Evolutionary conservation across 2,113 vertebrate genomes (phyloP), one percentile per base, ranked within the genome.

Genomic region (Sapajus apella): DNA sequence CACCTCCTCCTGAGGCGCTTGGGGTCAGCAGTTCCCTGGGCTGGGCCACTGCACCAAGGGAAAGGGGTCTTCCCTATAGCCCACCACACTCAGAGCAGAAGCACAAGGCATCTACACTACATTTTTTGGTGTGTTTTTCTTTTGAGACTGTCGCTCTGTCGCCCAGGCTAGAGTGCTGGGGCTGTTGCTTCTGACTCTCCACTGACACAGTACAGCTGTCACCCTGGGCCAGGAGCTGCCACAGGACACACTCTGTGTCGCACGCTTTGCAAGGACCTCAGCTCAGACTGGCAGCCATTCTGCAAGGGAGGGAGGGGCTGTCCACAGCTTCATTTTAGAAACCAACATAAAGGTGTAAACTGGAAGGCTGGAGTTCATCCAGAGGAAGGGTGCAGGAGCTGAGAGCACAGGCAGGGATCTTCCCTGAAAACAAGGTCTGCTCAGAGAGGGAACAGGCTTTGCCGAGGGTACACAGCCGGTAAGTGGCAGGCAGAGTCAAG

Each of bases 331-430:
- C 1, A 0, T 21, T 5, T 37, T 10, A 10, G 20, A 64, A 27
- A 45, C 47, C 3, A 21, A 47, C 8, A 18, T 32, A 66, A 13
- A 16, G 43, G n/a, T 21, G 4, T 11, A 6, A 10, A 6, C 68
- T 5, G 5, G 20, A n/a, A 68, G 7, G 61, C 61, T 30, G 12
- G 32, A 68, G 16, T 11, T 17, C 14, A 35, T 17, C 66, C 32
- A 68, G 32, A 45, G 73, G 55, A n/a, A 25, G 64, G 64, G 30
- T 7, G 0, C 40, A 1, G 23, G 30, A 82, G 9, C 58, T 16
- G 6, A 52, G 0, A 20, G 64, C 50, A 1, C 3, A 0, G 12
- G 2, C 1, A 5, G 73, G 11, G 37, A 13, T 3, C 7, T 30
- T 64, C 76, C 66, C 82, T 40, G 17, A 52, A 70, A 50, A 27